Percentiles rank a stretch among this genome's conserved stretches.
Evolutionary conservation across 2,113 vertebrate species (phyloP).

Genomic region (Cettia cetti): DNA sequence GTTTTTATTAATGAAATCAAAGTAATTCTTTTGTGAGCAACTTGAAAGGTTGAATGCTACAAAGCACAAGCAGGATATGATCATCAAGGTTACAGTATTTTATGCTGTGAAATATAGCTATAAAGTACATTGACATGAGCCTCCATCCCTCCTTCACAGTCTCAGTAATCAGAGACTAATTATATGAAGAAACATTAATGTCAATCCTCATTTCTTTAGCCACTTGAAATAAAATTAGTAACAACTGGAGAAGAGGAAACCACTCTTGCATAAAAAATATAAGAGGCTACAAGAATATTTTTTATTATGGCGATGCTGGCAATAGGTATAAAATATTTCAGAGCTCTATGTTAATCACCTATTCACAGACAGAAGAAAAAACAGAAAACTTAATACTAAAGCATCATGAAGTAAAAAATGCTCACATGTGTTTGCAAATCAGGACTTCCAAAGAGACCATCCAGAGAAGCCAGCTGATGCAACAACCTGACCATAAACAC

Average conservation of each 20-base stretch:
- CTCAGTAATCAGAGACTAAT: conserved; percentile 33
- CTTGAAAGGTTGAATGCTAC: conserved; percentile 11
- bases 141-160: not conserved
- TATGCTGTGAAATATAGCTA: not conserved
- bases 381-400: not conserved
- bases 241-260: not conserved
- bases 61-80: not conserved
- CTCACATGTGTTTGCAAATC: not conserved
- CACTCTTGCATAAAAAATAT: not conserved
- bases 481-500: not conserved
- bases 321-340: not conserved
- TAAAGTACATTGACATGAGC: not conserved
- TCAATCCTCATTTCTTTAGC: conserved; percentile 32
- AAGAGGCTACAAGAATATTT: not conserved
- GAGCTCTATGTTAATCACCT: not conserved
- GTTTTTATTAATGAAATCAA: not conserved
- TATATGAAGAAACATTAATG: not conserved
- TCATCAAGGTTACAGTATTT: not conserved
- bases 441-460: not conserved
- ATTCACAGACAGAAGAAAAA: not conserved
- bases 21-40: not conserved
- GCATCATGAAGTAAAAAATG: not conserved
- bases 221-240: not conserved
- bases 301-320: not conserved
- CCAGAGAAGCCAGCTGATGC: not conserved